phyloP scores from a whole-genome alignment of 1,140 invertebrate genomes.

The Apis laboriosa region DNA sequence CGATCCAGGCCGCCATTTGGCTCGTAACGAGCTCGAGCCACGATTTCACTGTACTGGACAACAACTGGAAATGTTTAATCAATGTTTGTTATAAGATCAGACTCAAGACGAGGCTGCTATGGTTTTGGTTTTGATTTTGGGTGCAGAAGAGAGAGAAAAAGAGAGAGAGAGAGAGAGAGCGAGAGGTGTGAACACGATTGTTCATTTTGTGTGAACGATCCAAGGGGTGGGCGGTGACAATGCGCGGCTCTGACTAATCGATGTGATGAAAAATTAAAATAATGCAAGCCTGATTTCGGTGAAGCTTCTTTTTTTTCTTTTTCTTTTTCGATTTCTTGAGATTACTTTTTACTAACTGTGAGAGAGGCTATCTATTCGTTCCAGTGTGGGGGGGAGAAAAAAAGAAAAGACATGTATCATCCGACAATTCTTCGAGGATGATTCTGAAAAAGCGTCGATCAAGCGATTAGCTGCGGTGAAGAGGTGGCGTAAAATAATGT shows the following conservation, averaged over 20 bases:
- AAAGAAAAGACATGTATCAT: background rate
- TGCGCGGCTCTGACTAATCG: background rate
- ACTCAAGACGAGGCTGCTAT: background rate
- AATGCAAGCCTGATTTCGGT: constrained; percentile 3
- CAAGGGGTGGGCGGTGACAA: background rate
- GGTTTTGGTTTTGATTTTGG: background rate
- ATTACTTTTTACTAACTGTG: background rate
- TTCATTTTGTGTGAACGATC: constrained; percentile 7
- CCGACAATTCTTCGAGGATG: background rate
- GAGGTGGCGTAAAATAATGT: background rate
- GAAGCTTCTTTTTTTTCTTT: background rate
- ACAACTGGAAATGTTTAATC: constrained; percentile 74
- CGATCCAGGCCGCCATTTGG: constrained; percentile 70
- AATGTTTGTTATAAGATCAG: constrained; percentile 39
- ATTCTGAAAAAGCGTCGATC: constrained; percentile 19
- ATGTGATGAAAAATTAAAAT: background rate
- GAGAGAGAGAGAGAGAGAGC: background rate
- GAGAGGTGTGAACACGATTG: no score
- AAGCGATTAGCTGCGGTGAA: constrained; percentile 46
- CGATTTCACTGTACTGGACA: constrained; percentile 66
- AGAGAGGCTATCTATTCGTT: background rate
- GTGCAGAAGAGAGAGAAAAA: constrained; percentile 1
- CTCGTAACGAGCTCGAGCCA: constrained; percentile 70
- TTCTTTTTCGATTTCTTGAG: no score
- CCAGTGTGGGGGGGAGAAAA: background rate